These are phyloP conservation scores for Bhutanitis thaidina DNA, from an alignment of 2,888 invertebrate species.

Conservation along the genomic window DNA sequence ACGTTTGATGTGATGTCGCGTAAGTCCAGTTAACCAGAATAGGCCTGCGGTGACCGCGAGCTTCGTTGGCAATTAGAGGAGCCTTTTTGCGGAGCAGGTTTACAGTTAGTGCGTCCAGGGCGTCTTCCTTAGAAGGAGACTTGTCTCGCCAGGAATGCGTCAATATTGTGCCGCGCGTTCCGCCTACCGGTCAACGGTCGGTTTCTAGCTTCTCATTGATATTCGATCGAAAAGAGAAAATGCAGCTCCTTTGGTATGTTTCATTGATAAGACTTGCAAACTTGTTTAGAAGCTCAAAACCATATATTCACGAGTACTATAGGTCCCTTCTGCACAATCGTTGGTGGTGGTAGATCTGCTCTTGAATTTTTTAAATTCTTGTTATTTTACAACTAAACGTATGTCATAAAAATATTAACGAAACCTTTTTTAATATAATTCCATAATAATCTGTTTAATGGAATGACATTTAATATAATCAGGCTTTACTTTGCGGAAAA, in stretches of 20 bases:
- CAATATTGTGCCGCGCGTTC: constrained; percentile 50
- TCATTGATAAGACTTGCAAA: constrained; percentile 20
- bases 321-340: no score
- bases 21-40: constrained; percentile 24
- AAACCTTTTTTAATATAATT: neutral
- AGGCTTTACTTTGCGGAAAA: no score
- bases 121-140: constrained; percentile 62
- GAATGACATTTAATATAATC: no score
- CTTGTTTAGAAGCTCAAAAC: neutral
- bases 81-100: constrained; percentile 47
- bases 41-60: constrained; percentile 34
- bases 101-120: constrained; percentile 64
- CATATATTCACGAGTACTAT: no score
- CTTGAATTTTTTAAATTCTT: no score
- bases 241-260: neutral
- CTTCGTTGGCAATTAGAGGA: constrained; percentile 54
- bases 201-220: constrained; percentile 32
- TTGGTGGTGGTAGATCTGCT: no score
- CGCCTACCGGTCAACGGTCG: constrained; percentile 33
- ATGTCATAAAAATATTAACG: no score
- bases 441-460: neutral
- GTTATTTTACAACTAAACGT: no score
- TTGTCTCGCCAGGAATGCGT: constrained; percentile 58
- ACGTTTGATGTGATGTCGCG: constrained; percentile 13
- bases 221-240: constrained; percentile 19